Percentiles rank a stretch among this genome's conserved stretches.
Conservation (phyloP, 2,797 vertebrate genomes). For the Allochrocebus solatus region DNA sequence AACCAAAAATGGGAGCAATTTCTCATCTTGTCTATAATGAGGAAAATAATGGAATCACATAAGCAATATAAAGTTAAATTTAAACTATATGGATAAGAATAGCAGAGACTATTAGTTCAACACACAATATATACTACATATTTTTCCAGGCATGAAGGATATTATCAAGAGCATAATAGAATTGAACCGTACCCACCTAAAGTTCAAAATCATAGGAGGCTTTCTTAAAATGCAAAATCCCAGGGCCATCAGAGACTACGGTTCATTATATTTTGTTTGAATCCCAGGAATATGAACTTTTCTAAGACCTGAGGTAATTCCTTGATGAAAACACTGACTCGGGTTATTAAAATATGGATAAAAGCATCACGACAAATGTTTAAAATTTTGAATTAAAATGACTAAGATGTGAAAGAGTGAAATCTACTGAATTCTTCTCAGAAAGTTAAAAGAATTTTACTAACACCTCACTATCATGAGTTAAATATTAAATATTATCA, state of each 20-base stretch:
- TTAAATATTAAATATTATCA: background rate
- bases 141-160: background rate
- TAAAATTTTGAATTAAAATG: background rate
- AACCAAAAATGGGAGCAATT: background rate
- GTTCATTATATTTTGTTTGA: background rate
- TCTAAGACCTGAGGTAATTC: background rate
- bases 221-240: background rate
- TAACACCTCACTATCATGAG: background rate
- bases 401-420: background rate
- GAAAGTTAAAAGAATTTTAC: background rate
- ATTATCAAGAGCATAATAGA: background rate
- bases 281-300: background rate
- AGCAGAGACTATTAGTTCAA: background rate
- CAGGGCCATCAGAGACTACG: background rate
- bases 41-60: background rate
- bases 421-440: background rate
- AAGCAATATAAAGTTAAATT: background rate
- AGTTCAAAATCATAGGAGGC: background rate
- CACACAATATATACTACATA: background rate
- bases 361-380: background rate
- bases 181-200: background rate
- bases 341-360: slow-evolving; percentile 19
- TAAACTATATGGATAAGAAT: background rate
- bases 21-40: background rate
- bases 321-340: background rate